These are phyloP conservation scores for Gallinago solitaria DNA, from an alignment of 2,797 vertebrate genomes.

Conservation along the genomic window DNA sequence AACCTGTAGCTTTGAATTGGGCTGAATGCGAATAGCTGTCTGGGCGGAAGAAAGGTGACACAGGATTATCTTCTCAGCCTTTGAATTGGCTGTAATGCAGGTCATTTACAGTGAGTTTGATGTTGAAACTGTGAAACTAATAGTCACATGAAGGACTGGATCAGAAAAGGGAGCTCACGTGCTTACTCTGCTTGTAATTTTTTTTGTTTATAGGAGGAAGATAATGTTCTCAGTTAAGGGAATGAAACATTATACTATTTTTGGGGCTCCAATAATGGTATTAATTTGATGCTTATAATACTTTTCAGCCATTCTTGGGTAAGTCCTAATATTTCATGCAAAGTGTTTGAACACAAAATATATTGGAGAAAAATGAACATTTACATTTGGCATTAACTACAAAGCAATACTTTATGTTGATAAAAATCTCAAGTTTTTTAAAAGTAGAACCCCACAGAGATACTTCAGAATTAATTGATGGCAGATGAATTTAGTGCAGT, in stretches of 20 bases:
- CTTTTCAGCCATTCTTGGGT: conserved; percentile 6
- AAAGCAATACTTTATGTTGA: conserved; percentile 5
- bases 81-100: not conserved
- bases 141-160: not conserved
- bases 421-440: conserved; percentile 50
- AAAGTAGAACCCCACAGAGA: conserved; percentile 26
- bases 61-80: not conserved
- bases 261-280: not conserved
- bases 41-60: not conserved
- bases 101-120: not conserved
- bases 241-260: not conserved
- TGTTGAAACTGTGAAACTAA: not conserved
- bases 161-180: not conserved
- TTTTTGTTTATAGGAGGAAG: not conserved
- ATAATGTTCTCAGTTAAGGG: not conserved
- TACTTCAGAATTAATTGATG: conserved; percentile 24
- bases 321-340: not conserved
- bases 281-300: not conserved
- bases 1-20: not conserved
- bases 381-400: conserved; percentile 28
- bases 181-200: not conserved
- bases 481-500: conserved; percentile 15
- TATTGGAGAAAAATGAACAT: conserved; percentile 14
- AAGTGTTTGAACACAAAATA: not conserved
- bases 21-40: not conserved